Conservation (phyloP, 2,888 invertebrate species). For the Phasia obesa region DNA sequence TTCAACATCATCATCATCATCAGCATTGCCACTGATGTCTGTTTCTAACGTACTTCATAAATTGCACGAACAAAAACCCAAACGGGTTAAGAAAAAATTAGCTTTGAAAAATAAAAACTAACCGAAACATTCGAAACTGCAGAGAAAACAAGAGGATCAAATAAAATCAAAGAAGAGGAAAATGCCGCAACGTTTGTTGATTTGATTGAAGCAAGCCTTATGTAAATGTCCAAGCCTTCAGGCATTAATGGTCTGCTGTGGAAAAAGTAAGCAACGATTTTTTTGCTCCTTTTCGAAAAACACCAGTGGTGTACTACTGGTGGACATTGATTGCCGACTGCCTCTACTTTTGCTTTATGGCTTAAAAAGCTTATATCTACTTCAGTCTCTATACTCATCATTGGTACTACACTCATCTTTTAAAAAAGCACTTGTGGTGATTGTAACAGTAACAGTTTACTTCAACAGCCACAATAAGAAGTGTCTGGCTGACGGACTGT, state of each 20-base stretch:
- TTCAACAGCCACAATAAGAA: slow-evolving; percentile 15
- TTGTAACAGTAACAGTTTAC: slow-evolving; percentile 40
- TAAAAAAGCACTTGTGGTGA: slow-evolving; percentile 50
- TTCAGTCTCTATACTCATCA: slow-evolving; percentile 9
- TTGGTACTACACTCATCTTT: slow-evolving; percentile 33
- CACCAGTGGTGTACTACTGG: slow-evolving; percentile 12
- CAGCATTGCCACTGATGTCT: slow-evolving; percentile 22
- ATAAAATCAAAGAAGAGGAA: neutral
- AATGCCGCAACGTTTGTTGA: slow-evolving; percentile 18
- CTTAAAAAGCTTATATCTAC: slow-evolving; percentile 10
- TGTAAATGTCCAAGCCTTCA: slow-evolving; percentile 44
- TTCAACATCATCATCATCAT: slow-evolving; percentile 1
- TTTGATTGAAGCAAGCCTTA: slow-evolving; percentile 37
- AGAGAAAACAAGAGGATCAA: slow-evolving; percentile 3
- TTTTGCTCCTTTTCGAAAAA: slow-evolving; percentile 13
- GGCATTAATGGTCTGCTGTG: slow-evolving; percentile 35
- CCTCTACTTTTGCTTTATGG: neutral
- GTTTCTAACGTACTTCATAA: slow-evolving; percentile 58
- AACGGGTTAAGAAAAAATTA: neutral
- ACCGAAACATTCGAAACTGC: neutral
- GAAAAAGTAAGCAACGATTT: slow-evolving; percentile 10
- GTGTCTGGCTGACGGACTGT: neutral
- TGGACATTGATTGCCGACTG: slow-evolving; percentile 54
- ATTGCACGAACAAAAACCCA: slow-evolving; percentile 25
- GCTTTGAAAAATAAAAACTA: slow-evolving; percentile 11